These are phyloP conservation scores for Lysiphlebus fabarum DNA, from an alignment of 1,140 invertebrate genomes.

Conservation along the genomic window DNA sequence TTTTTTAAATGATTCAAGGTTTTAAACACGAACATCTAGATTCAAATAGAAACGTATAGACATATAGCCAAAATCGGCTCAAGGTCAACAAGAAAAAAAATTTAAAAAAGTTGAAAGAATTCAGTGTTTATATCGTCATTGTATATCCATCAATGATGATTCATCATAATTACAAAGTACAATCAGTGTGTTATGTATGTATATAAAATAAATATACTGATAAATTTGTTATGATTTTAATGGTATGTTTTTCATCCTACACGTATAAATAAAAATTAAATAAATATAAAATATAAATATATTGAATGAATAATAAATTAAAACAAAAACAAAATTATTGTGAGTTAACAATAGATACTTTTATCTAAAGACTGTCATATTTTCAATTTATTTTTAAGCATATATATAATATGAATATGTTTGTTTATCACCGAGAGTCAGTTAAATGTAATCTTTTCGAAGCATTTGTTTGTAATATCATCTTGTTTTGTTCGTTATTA, in stretches of 20 bases:
- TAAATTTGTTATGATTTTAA: neutral
- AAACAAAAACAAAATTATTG: too few relatives aligned
- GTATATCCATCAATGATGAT: conserved; percentile 12
- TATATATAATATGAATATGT: too few relatives aligned
- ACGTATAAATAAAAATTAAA: too few relatives aligned
- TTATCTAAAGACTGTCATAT: too few relatives aligned
- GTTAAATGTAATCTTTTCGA: conserved; percentile 47
- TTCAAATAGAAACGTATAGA: neutral
- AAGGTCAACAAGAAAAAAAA: conserved; percentile 17
- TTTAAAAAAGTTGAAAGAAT: neutral
- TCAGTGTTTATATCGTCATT: conserved; percentile 14
- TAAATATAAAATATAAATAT: too few relatives aligned
- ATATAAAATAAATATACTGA: neutral
- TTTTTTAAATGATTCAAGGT: conserved; percentile 5
- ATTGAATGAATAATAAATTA: too few relatives aligned
- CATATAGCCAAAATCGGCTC: conserved; percentile 9
- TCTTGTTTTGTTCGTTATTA: conserved; percentile 25
- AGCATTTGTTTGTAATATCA: conserved; percentile 20
- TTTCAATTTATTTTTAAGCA: too few relatives aligned
- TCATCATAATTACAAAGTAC: neutral
- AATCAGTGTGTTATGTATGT: neutral
- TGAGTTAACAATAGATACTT: too few relatives aligned
- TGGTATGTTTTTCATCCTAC: too few relatives aligned
- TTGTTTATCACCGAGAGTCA: conserved; percentile 32
- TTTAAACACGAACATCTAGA: neutral